Evolutionary conservation across 2,797 vertebrate genomes (phyloP).

Genomic region (Sebastes itinus): DNA sequence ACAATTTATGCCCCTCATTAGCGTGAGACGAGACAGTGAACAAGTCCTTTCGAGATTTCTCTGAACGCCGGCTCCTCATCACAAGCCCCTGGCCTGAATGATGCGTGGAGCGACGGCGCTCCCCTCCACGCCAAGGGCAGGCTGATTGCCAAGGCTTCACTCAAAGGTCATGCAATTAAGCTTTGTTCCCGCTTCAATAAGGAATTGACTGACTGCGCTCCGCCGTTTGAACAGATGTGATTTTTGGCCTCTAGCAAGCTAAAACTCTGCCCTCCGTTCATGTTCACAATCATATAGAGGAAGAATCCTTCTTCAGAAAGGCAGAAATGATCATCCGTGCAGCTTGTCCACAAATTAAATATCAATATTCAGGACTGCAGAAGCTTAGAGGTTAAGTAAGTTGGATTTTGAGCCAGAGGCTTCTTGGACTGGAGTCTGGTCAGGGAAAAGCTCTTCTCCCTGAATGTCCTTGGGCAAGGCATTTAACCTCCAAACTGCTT

Average conservation of each 20-base stretch:
- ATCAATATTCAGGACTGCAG: conserved; percentile 20
- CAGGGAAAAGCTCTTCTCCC: background rate
- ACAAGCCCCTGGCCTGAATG: conserved; percentile 61
- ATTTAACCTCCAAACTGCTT: conserved; percentile 39
- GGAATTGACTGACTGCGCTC: conserved; percentile 61
- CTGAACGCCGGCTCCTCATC: conserved; percentile 57
- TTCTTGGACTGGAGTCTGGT: background rate
- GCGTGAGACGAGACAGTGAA: conserved; percentile 66
- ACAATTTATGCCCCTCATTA: conserved; percentile 75
- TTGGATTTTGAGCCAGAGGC: conserved; percentile 14
- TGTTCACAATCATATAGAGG: conserved; percentile 23
- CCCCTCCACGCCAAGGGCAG: conserved; percentile 71
- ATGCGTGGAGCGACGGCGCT: conserved; percentile 35
- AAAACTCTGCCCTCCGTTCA: conserved; percentile 29
- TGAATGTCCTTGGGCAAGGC: conserved; percentile 11
- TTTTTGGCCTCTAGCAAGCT: conserved; percentile 56
- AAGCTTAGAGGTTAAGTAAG: conserved; percentile 20
- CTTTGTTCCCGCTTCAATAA: conserved; percentile 74
- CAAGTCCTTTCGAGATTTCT: conserved; percentile 70
- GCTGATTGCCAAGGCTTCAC: conserved; percentile 70
- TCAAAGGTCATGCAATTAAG: conserved; percentile 79
- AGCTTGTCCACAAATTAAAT: conserved; percentile 24
- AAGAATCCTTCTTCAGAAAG: conserved; percentile 1
- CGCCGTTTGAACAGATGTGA: conserved; percentile 65
- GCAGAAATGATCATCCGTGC: background rate